Evolutionary conservation across 1,140 invertebrate species (phyloP).

Genomic region (Matsumurasca onukii): DNA sequence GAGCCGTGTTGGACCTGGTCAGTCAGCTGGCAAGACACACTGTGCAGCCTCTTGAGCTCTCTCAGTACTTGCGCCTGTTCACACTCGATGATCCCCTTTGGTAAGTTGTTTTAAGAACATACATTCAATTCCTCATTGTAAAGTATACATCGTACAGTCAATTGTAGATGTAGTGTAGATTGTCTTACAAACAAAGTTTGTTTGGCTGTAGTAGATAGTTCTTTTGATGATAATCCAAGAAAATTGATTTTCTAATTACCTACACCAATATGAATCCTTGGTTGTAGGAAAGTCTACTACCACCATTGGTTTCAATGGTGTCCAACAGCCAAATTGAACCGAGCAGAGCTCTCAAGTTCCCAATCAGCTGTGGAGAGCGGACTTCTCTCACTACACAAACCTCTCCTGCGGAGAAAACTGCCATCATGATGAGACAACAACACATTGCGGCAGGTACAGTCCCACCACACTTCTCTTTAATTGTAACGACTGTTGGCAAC

Average conservation of each 20-base stretch:
- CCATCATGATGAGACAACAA: constrained; percentile 38
- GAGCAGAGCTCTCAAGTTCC: constrained; percentile 60
- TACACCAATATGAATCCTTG: too few relatives aligned
- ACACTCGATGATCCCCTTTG: constrained; percentile 55
- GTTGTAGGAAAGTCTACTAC: constrained; percentile 48
- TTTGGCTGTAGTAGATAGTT: too few relatives aligned
- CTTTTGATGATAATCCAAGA: too few relatives aligned
- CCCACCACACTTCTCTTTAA: neutral
- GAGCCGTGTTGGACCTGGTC: constrained; percentile 59
- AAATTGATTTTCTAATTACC: too few relatives aligned
- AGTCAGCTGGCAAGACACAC: constrained; percentile 56
- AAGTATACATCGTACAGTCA: too few relatives aligned
- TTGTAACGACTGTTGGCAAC: neutral
- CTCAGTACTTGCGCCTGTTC: constrained; percentile 57
- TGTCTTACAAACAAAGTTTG: too few relatives aligned
- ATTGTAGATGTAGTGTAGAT: too few relatives aligned
- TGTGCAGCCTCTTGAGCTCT: constrained; percentile 55
- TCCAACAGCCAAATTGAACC: constrained; percentile 53
- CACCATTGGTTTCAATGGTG: constrained; percentile 54
- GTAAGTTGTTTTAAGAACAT: too few relatives aligned
- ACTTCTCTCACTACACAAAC: neutral
- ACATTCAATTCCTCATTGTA: too few relatives aligned
- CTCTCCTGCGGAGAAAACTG: constrained; percentile 42
- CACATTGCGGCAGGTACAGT: constrained; percentile 38
- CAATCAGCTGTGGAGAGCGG: constrained; percentile 40